Evolutionary conservation across 1,140 invertebrate species (phyloP), one percentile per base, ranked within the genome.

Genomic region (Scaptodrosophila lebanonensis): DNA sequence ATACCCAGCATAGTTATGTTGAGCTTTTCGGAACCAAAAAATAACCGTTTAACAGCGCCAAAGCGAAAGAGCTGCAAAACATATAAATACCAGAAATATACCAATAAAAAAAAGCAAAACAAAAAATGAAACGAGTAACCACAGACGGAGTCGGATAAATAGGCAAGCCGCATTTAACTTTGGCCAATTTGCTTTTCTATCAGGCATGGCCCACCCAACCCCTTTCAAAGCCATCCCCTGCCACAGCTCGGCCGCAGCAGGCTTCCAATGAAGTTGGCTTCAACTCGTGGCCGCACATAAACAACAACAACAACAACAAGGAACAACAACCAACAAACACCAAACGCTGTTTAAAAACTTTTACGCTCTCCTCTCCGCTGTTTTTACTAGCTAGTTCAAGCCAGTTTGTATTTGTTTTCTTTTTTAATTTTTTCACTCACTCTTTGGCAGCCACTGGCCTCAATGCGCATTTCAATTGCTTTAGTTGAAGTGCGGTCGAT

Each of bases 401-500:
- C 63, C 60, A 73, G 70, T 57, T 65, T 57, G 54, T 66, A 66
- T 65, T 67, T 61, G 50, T 65, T 70, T 76, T 75, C 66, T 66
- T 66, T 27, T 22, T 22, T 27, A n/a, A n/a, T n/a, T n/a, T n/a
- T n/a, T n/a, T n/a, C n/a, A n/a, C n/a, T n/a, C n/a, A n/a, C n/a
- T n/a, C 13, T 6, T 50, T 71, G 66, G 70, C 66, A 76, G 61
- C 38, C 51, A 44, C 56, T 73, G 56, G 66, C 66, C 71, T 69
- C 71, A 75, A 75, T 71, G 71, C 50, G 62, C 71, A 66, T 75
- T 75, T 76, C 71, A 75, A 75, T 76, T 75, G 71, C 71, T 58
- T 61, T 50, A 29, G 29, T 4, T 48, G 18, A 42, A 54, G 33
- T 42, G 59, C 8, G 45, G 22, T 36, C 29, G 42, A 27, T 50